Evolutionary conservation across 2,797 vertebrate species (phyloP).

Genomic region (Acropternis orthonyx): DNA sequence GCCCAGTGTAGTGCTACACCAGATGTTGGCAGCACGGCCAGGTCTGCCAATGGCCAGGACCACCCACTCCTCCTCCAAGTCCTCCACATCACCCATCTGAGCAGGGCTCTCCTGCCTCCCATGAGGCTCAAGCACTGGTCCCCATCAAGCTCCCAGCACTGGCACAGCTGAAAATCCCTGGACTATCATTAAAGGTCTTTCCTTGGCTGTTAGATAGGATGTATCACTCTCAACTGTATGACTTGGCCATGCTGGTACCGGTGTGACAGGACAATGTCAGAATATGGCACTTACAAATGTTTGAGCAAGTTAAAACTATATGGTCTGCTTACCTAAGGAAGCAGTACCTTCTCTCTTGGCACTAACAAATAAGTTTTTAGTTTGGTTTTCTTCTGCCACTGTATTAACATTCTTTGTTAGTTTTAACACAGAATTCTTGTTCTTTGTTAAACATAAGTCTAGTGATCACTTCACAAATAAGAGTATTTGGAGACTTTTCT

Average conservation of each 20-base stretch:
- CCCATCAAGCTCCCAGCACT: not conserved
- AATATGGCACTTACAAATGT: not conserved
- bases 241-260: too few relatives aligned
- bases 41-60: rapidly evolving
- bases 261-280: not conserved
- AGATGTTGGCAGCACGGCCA: not conserved
- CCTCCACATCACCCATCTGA: not conserved
- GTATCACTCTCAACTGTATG: not conserved
- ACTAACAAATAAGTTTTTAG: not conserved
- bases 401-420: not conserved
- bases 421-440: not conserved
- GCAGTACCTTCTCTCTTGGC: not conserved
- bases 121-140: not conserved
- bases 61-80: not conserved
- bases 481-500: not conserved
- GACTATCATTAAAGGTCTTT: not conserved
- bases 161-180: not conserved
- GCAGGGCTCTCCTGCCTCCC: not conserved
- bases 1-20: not conserved
- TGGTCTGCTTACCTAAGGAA: not conserved
- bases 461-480: not conserved
- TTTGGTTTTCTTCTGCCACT: not conserved
- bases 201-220: too few relatives aligned
- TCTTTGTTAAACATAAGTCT: not conserved
- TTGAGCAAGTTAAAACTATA: rapidly evolving